Conservation (phyloP, 2,113 vertebrate genomes). For the Hemiscyllium ocellatum region DNA sequence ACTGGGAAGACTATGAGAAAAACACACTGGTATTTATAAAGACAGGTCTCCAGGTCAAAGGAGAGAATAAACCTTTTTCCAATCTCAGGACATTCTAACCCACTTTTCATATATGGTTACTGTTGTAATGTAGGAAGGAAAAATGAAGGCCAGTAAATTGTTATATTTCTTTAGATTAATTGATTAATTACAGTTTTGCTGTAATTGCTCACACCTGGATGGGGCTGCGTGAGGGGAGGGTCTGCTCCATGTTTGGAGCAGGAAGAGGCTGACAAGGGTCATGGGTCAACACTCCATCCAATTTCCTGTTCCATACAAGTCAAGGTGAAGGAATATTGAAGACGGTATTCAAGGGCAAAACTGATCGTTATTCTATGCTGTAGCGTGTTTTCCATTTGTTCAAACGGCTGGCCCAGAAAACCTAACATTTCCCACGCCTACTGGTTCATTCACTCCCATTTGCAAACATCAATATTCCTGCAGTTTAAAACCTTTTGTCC, state of each 20-base stretch:
- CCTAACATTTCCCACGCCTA: not conserved
- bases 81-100: not conserved
- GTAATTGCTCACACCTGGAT: too few species aligned
- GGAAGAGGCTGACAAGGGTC: not conserved
- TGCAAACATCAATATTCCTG: not conserved
- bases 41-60: not conserved
- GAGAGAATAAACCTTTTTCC: not conserved
- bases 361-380: not conserved
- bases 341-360: not conserved
- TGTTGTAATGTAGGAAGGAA: not conserved
- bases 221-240: too few species aligned
- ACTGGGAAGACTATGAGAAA: not conserved
- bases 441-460: not conserved
- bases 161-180: not conserved
- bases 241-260: not conserved
- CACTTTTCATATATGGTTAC: not conserved
- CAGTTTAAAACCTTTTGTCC: not conserved
- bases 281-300: not conserved
- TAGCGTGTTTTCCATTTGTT: not conserved
- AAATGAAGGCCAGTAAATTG: not conserved
- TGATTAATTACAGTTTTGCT: too few species aligned
- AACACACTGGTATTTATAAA: not conserved
- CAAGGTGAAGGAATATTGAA: not conserved
- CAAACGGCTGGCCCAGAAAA: not conserved
- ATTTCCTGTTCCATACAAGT: not conserved